phyloP scores from a whole-genome alignment of 2,888 invertebrate species.

The Polydrusus tereticollis region DNA sequence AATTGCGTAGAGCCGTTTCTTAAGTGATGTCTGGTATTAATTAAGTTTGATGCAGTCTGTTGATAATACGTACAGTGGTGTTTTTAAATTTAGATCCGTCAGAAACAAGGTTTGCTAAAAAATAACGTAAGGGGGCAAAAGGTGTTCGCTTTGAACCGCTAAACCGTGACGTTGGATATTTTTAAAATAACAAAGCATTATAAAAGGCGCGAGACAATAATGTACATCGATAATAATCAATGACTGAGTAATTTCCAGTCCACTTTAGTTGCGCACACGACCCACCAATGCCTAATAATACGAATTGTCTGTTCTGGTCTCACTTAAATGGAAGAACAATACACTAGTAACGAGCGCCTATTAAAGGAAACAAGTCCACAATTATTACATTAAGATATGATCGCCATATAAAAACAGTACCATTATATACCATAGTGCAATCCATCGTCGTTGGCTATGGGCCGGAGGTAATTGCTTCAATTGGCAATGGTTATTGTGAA shows the following conservation, averaged over 20 bases:
- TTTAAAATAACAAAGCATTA: no score
- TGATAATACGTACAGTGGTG: no score
- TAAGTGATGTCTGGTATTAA: no score
- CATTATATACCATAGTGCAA: conserved; percentile 42
- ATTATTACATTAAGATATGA: conserved; percentile 49
- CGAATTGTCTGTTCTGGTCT: conserved; percentile 11
- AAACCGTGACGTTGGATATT: no score
- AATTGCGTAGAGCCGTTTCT: no score
- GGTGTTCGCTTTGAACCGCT: no score
- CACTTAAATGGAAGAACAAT: conserved; percentile 45
- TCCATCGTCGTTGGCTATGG: conserved; percentile 42
- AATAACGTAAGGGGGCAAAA: no score
- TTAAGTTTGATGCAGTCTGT: no score
- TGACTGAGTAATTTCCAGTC: conserved; percentile 20
- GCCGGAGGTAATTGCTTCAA: conserved; percentile 62
- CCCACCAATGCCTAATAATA: conserved; percentile 26
- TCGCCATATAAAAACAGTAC: conserved; percentile 48
- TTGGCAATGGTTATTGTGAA: conserved; percentile 65
- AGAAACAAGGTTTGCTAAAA: no score
- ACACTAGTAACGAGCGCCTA: conserved; percentile 40
- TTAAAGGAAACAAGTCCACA: conserved; percentile 44
- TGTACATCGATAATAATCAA: conserved; percentile 9
- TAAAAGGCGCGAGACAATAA: neutral
- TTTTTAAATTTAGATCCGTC: no score
- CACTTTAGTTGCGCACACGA: conserved; percentile 38